These are phyloP conservation scores for Climacteris rufus DNA, from an alignment of 2,113 vertebrate species.

Conservation along the genomic window DNA sequence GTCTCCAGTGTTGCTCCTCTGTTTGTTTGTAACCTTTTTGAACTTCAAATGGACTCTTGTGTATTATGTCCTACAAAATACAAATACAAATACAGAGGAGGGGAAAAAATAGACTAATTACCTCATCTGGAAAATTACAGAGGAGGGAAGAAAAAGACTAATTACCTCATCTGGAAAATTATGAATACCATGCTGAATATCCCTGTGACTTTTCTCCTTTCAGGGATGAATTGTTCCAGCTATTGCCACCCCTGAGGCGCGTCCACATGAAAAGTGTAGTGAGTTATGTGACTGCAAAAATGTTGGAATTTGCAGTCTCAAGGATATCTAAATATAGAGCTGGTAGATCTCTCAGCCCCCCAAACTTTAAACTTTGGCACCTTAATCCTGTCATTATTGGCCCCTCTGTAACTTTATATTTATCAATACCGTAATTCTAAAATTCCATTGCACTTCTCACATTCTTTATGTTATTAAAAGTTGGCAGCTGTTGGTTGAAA, in stretches of 20 bases:
- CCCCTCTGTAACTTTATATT: neutral
- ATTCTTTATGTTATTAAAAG: neutral
- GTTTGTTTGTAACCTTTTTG: neutral
- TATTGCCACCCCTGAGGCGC: neutral
- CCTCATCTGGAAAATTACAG: neutral
- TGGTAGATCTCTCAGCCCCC: neutral
- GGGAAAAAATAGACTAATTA: neutral
- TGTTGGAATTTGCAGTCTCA: neutral
- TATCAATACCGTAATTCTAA: neutral
- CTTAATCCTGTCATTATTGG: neutral
- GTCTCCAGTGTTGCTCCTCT: neutral
- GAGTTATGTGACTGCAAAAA: neutral
- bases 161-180: neutral
- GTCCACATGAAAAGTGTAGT: neutral
- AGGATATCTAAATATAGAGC: neutral
- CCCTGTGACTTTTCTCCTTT: neutral
- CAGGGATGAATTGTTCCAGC: neutral
- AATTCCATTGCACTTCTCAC: neutral
- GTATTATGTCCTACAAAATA: neutral
- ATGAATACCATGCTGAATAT: neutral
- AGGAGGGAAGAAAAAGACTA: accelerated
- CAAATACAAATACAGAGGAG: neutral
- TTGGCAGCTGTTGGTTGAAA: neutral
- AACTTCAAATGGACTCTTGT: neutral
- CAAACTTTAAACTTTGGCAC: neutral